Evolutionary conservation across 2,888 invertebrate genomes (phyloP), one percentile per base, ranked within the genome.

Genomic region (Odontothrips loti): DNA sequence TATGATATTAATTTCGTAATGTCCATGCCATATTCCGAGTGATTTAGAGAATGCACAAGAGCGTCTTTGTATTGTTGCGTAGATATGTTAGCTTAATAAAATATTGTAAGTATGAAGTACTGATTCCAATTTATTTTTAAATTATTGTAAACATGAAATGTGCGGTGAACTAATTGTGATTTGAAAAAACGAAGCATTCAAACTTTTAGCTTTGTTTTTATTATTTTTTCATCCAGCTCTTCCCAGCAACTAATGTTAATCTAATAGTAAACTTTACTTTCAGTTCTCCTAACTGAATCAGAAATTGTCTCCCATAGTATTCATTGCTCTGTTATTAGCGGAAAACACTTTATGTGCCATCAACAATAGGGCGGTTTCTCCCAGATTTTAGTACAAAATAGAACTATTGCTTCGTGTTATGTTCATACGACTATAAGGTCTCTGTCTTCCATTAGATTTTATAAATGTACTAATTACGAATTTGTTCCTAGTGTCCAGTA

Each of bases 371-470:
- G 12, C 68, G 27, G 68, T 75, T 58, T 27, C 68, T 23, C 68
- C 68, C 68, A 75, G 34, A 43, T 27, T 27, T 27, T 75, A 75
- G 68, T 75, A 75, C 68, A 75, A 75, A 75, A 75, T 75, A 75
- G 68, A 75, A 75, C 68, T 75, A 75, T 75, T 75, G 68, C 68
- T 75, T 75, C 23, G 68, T 75, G 23, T 75, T 68, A 68, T 23
- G 23, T n/a, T 68, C 20, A 58, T 58, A 58, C 15, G 58, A n/a
- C 23, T 75, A 43, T 43, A 75, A 27, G 68, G 27, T 75, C 68
- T 23, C 68, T 75, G 68, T 75, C 68, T 75, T 75, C 68, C 68
- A 75, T 75, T 75, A 75, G 68, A 75, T 75, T 75, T 75, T 75
- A 75, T 27, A 23, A 75, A 75, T 75, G 23, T 75, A 75, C 68